Percentiles rank a stretch among this genome's conserved stretches.
These are phyloP conservation scores for Sycophila sp. DNA, from an alignment of 1,140 invertebrate species.

Conservation along the genomic window DNA sequence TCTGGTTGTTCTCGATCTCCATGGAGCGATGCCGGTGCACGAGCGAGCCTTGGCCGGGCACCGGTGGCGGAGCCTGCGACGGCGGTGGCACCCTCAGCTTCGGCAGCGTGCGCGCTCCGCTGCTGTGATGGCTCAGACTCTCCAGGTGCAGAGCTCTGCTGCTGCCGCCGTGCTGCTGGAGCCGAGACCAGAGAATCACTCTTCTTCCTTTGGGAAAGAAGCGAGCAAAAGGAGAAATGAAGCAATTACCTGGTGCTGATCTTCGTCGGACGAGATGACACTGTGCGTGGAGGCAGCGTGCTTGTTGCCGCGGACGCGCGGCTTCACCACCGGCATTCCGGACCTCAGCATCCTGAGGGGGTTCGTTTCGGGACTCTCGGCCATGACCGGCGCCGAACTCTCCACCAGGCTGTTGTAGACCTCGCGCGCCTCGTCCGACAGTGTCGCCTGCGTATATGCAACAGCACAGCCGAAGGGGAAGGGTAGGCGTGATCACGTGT, in stretches of 20 bases:
- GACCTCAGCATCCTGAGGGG: conserved; percentile 79
- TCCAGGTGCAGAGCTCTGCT: conserved; percentile 51
- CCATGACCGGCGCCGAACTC: conserved; percentile 62
- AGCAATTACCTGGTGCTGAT: conserved; percentile 16
- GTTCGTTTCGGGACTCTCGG: conserved; percentile 67
- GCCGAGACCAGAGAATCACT: too few species aligned
- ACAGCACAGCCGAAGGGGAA: conserved; percentile 18
- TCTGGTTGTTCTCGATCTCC: conserved; percentile 62
- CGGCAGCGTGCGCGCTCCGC: conserved; percentile 57
- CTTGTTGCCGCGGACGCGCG: conserved; percentile 71
- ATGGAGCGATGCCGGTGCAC: conserved; percentile 54
- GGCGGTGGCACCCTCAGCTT: conserved; percentile 55
- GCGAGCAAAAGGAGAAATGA: background rate
- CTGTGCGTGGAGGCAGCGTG: conserved; percentile 43
- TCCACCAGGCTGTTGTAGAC: conserved; percentile 93
- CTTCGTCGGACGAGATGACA: background rate
- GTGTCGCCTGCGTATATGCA: conserved; percentile 68
- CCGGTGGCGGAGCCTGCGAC: conserved; percentile 49
- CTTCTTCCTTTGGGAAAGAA: background rate
- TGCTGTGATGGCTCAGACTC: conserved; percentile 47
- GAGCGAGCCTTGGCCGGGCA: conserved; percentile 35
- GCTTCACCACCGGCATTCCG: conserved; percentile 70
- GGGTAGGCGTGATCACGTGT: conserved; percentile 29
- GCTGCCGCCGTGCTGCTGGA: background rate
- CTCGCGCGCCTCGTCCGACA: conserved; percentile 86